Evolutionary conservation across 2,888 invertebrate species (phyloP).

Genomic region (Erebia epiphron): DNA sequence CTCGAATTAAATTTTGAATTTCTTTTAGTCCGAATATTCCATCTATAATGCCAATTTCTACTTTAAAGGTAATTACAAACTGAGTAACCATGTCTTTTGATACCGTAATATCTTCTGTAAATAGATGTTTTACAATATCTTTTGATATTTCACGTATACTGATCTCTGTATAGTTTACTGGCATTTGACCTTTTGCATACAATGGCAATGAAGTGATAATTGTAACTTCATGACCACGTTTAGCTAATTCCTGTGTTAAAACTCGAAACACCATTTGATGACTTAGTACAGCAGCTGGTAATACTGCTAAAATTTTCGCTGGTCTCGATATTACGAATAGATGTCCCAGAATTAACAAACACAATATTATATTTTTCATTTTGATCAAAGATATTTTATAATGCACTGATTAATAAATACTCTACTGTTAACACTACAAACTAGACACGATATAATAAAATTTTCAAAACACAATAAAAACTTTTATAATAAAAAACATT

Average conservation of each 20-base stretch:
- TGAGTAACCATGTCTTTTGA: slow-evolving; percentile 6
- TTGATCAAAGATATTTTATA: too few species aligned
- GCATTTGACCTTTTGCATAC: slow-evolving; percentile 49
- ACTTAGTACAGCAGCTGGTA: slow-evolving; percentile 67
- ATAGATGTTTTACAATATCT: slow-evolving; percentile 25
- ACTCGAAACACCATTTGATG: slow-evolving; percentile 70
- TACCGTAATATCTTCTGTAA: not conserved
- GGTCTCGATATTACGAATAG: slow-evolving; percentile 32
- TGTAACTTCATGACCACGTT: slow-evolving; percentile 69
- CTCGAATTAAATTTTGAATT: slow-evolving; percentile 43
- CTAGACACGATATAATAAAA: too few species aligned
- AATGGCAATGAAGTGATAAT: slow-evolving; percentile 67
- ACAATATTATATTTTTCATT: not conserved
- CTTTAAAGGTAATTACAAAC: not conserved
- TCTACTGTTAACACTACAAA: too few species aligned
- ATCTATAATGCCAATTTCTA: slow-evolving; percentile 27
- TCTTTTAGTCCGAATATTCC: slow-evolving; percentile 41
- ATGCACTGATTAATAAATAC: too few species aligned
- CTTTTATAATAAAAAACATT: too few species aligned
- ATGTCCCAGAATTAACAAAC: not conserved
- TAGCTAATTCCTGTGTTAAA: slow-evolving; percentile 62
- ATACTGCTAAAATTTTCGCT: slow-evolving; percentile 60
- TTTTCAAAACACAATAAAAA: too few species aligned
- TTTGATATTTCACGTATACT: slow-evolving; percentile 54
- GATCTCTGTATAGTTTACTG: slow-evolving; percentile 64